Evolutionary conservation across 2,113 vertebrate genomes (phyloP).

Genomic region (Xiphophorus maculatus): DNA sequence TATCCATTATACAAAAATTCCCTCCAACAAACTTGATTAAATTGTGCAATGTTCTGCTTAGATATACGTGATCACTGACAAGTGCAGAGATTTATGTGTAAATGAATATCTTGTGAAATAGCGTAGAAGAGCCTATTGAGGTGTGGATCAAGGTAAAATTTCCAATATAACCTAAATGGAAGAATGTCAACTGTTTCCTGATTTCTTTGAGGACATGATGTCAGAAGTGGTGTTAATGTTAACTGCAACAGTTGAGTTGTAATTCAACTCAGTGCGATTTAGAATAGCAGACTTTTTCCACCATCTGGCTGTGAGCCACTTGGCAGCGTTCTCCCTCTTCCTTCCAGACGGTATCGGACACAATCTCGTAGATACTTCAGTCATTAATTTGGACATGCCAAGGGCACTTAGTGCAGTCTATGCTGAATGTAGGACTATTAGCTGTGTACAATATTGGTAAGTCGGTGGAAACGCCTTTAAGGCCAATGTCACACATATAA

Average conservation of each 20-base stretch:
- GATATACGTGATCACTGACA: slow-evolving; percentile 51
- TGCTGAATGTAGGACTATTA: slow-evolving; percentile 22
- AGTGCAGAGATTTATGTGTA: slow-evolving; percentile 48
- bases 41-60: slow-evolving; percentile 32
- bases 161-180: slow-evolving; percentile 57
- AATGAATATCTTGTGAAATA: slow-evolving; percentile 54
- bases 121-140: slow-evolving; percentile 47
- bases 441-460: slow-evolving; percentile 30
- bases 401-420: slow-evolving; percentile 59
- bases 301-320: slow-evolving; percentile 65
- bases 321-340: slow-evolving; percentile 46
- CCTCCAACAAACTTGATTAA: slow-evolving; percentile 64
- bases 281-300: slow-evolving; percentile 33
- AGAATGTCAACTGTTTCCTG: slow-evolving; percentile 40
- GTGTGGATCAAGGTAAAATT: slow-evolving; percentile 54
- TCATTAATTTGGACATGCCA: slow-evolving; percentile 54
- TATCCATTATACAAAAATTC: slow-evolving; percentile 40
- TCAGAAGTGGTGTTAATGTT: slow-evolving; percentile 47
- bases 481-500: slow-evolving; percentile 4
- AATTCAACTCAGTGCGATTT: slow-evolving; percentile 47
- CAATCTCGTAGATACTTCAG: slow-evolving; percentile 51
- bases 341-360: slow-evolving; percentile 54
- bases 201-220: slow-evolving; percentile 42
- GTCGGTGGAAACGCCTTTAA: slow-evolving; percentile 2
- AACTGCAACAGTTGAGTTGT: slow-evolving; percentile 49